Percentiles rank a stretch among this genome's conserved stretches.
phyloP scores from a whole-genome alignment of 1,140 invertebrate genomes.

The Meteorus sp. region DNA sequence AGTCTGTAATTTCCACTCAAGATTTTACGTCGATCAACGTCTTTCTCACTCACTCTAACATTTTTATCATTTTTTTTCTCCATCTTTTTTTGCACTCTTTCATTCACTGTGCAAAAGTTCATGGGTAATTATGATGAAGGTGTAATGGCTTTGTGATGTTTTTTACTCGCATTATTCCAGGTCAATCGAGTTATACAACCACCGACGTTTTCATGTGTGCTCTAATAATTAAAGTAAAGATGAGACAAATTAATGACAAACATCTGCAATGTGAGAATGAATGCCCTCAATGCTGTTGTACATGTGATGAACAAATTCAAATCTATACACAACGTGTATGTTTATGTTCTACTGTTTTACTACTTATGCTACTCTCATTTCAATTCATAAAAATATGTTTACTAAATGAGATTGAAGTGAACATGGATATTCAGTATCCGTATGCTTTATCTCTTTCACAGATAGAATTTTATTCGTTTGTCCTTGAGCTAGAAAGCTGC shows the following conservation, averaged over 20 bases:
- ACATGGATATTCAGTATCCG: background rate
- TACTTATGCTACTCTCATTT: too few species aligned
- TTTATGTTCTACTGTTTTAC: too few species aligned
- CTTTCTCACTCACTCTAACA: too few species aligned
- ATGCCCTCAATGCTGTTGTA: too few species aligned
- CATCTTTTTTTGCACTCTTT: too few species aligned
- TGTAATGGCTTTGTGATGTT: background rate
- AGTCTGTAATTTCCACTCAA: background rate
- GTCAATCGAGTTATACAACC: constrained; percentile 9
- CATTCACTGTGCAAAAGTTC: constrained; percentile 14
- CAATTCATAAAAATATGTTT: too few species aligned
- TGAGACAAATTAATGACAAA: constrained; percentile 9
- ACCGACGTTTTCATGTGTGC: constrained; percentile 6
- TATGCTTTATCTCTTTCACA: constrained; percentile 10
- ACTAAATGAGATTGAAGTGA: background rate
- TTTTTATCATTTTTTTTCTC: too few species aligned
- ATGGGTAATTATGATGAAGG: constrained; percentile 20
- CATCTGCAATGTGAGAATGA: background rate
- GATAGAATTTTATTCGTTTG: constrained; percentile 23
- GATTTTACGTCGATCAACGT: background rate
- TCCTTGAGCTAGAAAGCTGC: constrained; percentile 32
- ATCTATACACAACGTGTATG: too few species aligned
- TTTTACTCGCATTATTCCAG: background rate
- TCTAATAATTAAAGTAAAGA: constrained; percentile 16
- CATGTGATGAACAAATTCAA: too few species aligned